Evolutionary conservation across 2,888 invertebrate species (phyloP).

Genomic region (Agriopis marginaria): DNA sequence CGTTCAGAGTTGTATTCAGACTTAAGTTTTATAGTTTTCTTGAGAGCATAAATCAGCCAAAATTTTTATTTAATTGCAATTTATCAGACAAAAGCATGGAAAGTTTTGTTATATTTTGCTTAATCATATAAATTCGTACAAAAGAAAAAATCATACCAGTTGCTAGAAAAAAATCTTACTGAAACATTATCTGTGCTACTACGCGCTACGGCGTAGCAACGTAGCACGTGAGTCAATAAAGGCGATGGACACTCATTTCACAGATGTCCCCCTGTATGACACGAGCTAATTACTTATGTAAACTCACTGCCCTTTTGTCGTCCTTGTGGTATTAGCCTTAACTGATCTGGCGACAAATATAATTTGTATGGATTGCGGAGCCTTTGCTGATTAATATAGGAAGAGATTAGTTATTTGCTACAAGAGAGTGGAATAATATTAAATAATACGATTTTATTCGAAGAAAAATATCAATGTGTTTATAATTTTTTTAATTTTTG

Average conservation of each 20-base stretch:
- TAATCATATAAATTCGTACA: too few relatives aligned
- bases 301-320: constrained; percentile 71
- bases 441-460: not conserved
- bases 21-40: too few relatives aligned
- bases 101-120: too few relatives aligned
- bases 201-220: constrained; percentile 66
- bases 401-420: constrained; percentile 28
- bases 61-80: too few relatives aligned
- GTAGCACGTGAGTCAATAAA: constrained; percentile 80
- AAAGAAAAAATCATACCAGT: too few relatives aligned
- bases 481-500: too few relatives aligned
- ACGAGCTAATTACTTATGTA: constrained; percentile 82
- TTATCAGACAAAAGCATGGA: too few relatives aligned
- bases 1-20: too few relatives aligned
- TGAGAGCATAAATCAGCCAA: too few relatives aligned
- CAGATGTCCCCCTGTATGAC: constrained; percentile 59
- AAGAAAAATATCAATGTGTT: too few relatives aligned
- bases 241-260: constrained; percentile 57
- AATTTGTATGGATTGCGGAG: constrained; percentile 51
- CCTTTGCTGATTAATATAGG: constrained; percentile 44
- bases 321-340: constrained; percentile 61
- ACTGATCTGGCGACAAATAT: constrained; percentile 63
- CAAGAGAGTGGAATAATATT: not conserved
- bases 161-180: not conserved
- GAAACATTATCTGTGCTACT: constrained; percentile 15